A percentile compares a stretch with the other conserved stretches of the same genome.
phyloP scores from a whole-genome alignment of 2,888 invertebrate species.

The Camptogramma bilineatum region DNA sequence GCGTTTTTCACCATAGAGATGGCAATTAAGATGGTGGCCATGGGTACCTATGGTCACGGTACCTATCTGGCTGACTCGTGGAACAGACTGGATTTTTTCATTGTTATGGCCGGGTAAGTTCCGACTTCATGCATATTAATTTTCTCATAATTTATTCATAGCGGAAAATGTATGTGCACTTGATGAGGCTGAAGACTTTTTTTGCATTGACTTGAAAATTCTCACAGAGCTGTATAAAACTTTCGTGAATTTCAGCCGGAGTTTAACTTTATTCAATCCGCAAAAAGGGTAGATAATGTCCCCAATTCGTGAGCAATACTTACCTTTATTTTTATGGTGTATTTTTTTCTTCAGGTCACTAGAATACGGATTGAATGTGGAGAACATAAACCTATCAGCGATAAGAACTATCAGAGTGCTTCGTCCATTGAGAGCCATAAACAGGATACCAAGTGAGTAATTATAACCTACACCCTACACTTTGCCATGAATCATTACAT shows the following conservation, averaged over 20 bases:
- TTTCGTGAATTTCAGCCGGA: not conserved
- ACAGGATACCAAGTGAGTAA: constrained; percentile 99
- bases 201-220: not conserved
- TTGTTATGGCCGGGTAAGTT: constrained; percentile 96
- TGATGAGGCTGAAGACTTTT: constrained; percentile 4
- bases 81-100: constrained; percentile 99
- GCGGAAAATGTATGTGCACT: constrained; percentile 10
- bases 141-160: constrained; percentile 12
- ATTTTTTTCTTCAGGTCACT: constrained; percentile 85
- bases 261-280: not conserved
- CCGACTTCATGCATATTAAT: constrained; percentile 14
- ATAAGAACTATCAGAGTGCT: constrained; percentile 99
- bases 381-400: constrained; percentile 99
- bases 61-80: constrained; percentile 99
- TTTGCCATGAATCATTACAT: not conserved
- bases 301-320: not conserved
- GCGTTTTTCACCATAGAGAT: constrained; percentile 99
- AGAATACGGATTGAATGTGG: constrained; percentile 97
- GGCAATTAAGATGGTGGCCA: constrained; percentile 99
- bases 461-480: not conserved
- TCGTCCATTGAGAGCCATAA: constrained; percentile 98
- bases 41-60: constrained; percentile 97
- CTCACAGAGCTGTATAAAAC: not conserved
- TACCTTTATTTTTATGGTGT: not conserved
- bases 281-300: not conserved